Evolutionary conservation across 1,140 invertebrate genomes (phyloP).

Genomic region (Brachionus asplanchnoidis): DNA sequence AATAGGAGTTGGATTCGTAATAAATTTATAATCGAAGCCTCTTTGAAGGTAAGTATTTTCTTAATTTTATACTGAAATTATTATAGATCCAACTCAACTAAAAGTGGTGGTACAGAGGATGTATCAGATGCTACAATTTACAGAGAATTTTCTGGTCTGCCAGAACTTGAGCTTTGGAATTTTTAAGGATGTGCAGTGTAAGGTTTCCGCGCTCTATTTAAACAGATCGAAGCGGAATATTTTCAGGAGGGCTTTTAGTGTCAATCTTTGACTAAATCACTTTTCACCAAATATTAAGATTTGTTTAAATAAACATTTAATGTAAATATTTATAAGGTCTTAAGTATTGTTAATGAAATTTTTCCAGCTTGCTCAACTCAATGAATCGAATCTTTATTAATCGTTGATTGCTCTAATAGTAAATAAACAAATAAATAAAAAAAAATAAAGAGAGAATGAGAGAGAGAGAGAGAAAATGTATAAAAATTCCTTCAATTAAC

Average conservation of each 20-base stretch:
- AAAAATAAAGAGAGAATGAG: too few relatives aligned
- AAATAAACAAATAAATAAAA: slow-evolving; percentile 12
- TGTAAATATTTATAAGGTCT: slow-evolving; percentile 30
- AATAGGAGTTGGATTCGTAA: too few relatives aligned
- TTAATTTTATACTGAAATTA: too few relatives aligned
- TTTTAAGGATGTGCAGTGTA: not conserved
- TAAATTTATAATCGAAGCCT: too few relatives aligned
- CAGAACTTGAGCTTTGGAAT: too few relatives aligned
- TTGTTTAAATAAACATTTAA: slow-evolving; percentile 18
- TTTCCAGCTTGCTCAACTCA: slow-evolving; percentile 5
- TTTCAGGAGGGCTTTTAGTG: not conserved
- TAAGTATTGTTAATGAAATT: not conserved
- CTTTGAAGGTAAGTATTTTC: too few relatives aligned
- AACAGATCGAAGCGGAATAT: not conserved
- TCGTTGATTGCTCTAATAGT: slow-evolving; percentile 1
- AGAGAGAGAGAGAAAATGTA: not conserved
- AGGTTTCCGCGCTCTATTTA: not conserved
- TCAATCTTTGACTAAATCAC: not conserved
- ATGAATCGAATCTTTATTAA: slow-evolving; percentile 32
- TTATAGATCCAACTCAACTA: too few relatives aligned
- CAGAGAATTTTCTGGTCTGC: too few relatives aligned
- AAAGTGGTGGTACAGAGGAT: too few relatives aligned
- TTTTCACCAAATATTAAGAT: slow-evolving; percentile 23
- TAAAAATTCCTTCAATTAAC: slow-evolving; percentile 13
- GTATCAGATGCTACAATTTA: too few relatives aligned